Percentiles rank a stretch among this genome's conserved stretches.
Evolutionary conservation across 2,888 invertebrate genomes (phyloP).

Genomic region (Diarsia brunnea): DNA sequence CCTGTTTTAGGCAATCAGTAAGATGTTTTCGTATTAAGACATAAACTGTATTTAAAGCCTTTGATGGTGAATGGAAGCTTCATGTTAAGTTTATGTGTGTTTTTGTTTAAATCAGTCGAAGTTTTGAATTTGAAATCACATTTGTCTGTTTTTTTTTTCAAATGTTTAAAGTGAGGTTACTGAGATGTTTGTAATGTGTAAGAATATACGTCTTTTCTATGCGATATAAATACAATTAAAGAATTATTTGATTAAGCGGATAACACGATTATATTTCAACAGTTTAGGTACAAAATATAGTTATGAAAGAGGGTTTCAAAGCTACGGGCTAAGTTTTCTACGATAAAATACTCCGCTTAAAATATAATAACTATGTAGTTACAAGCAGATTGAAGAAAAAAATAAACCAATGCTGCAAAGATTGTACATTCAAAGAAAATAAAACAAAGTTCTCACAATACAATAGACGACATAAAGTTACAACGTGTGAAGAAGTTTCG

Average conservation of each 20-base stretch:
- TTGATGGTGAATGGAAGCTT: slow-evolving; percentile 36
- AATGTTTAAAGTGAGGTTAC: background rate
- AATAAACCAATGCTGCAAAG: background rate
- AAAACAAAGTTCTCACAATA: background rate
- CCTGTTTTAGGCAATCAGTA: slow-evolving; percentile 73
- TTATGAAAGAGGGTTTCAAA: background rate
- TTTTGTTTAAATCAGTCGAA: slow-evolving; percentile 32
- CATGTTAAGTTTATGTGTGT: slow-evolving; percentile 31
- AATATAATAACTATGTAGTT: background rate
- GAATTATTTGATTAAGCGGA: rapidly evolving
- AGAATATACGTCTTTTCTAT: background rate
- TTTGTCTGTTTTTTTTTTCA: background rate
- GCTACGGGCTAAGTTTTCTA: background rate
- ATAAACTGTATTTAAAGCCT: slow-evolving; percentile 30
- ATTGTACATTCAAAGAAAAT: background rate
- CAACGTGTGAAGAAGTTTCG: background rate
- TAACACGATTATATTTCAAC: background rate
- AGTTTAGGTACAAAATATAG: background rate
- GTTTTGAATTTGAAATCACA: background rate
- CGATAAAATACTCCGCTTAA: background rate
- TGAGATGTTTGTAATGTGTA: background rate
- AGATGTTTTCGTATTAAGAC: slow-evolving; percentile 60
- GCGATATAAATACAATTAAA: slow-evolving; percentile 7
- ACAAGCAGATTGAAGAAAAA: background rate
- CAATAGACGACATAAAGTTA: background rate